phyloP scores from a whole-genome alignment of 2,888 invertebrate genomes.

The Volucella inflata region DNA sequence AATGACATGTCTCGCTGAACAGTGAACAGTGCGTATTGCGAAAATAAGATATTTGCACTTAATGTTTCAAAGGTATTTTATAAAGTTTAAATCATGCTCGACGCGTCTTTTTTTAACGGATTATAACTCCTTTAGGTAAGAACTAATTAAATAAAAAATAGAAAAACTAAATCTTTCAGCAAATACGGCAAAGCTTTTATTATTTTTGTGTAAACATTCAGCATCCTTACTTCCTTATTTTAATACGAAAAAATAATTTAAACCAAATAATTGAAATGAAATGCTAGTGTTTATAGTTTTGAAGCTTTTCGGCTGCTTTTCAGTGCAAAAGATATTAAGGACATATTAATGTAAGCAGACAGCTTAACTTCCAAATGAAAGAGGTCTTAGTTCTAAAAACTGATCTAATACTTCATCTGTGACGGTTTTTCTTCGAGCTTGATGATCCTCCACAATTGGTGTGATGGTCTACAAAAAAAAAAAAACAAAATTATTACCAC shows the following conservation, averaged over 20 bases:
- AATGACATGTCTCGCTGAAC: too few relatives aligned
- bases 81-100: too few relatives aligned
- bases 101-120: too few relatives aligned
- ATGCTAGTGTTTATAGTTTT: constrained; percentile 46
- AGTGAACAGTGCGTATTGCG: too few relatives aligned
- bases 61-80: neutral
- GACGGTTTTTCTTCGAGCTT: constrained; percentile 90
- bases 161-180: too few relatives aligned
- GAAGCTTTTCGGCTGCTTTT: constrained; percentile 26
- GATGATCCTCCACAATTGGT: constrained; percentile 92
- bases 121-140: too few relatives aligned
- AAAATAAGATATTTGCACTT: too few relatives aligned
- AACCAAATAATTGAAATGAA: constrained; percentile 27
- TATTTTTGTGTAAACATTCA: too few relatives aligned
- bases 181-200: too few relatives aligned
- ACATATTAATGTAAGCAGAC: neutral
- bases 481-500: constrained; percentile 11
- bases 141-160: too few relatives aligned
- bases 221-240: neutral
- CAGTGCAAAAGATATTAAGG: constrained; percentile 14
- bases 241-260: constrained; percentile 10
- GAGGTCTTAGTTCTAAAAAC: constrained; percentile 93
- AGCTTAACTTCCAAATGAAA: constrained; percentile 85
- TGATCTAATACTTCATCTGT: constrained; percentile 93
- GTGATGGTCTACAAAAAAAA: constrained; percentile 85